Conservation (phyloP, 2,113 vertebrate species). For the Peromyscus californicus region DNA sequence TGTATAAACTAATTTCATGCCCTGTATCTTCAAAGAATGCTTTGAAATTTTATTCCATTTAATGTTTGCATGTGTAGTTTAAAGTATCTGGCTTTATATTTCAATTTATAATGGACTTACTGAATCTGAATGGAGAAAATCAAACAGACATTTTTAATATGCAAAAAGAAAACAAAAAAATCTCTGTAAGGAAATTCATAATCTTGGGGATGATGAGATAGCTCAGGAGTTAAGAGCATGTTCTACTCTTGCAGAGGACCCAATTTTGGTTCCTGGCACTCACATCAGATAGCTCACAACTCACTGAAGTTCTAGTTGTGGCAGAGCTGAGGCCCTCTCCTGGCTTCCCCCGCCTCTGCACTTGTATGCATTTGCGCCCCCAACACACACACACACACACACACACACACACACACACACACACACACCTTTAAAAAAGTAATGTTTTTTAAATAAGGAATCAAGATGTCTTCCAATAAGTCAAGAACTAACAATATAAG, state of each 20-base stretch:
- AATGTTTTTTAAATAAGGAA: not conserved
- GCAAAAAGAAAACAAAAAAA: not conserved
- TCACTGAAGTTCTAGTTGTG: not conserved
- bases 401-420: not conserved
- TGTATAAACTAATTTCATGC: not conserved
- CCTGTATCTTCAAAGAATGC: not conserved
- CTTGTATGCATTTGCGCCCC: not conserved
- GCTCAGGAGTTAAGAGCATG: not conserved
- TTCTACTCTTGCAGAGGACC: not conserved
- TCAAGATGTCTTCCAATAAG: not conserved
- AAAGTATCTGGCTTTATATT: not conserved
- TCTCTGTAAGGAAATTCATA: not conserved
- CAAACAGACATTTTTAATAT: not conserved
- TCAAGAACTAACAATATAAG: not conserved
- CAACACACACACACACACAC: not conserved
- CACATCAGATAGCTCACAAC: not conserved
- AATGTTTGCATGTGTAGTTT: not conserved
- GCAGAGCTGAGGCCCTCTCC: not conserved
- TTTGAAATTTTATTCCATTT: not conserved
- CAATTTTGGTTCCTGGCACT: not conserved
- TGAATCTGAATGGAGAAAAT: not conserved
- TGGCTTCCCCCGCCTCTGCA: not conserved
- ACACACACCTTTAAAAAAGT: not conserved
- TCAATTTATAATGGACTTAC: not conserved
- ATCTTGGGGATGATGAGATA: not conserved